These are phyloP conservation scores for Idaea aversata DNA, from an alignment of 2,888 invertebrate species.

Conservation along the genomic window DNA sequence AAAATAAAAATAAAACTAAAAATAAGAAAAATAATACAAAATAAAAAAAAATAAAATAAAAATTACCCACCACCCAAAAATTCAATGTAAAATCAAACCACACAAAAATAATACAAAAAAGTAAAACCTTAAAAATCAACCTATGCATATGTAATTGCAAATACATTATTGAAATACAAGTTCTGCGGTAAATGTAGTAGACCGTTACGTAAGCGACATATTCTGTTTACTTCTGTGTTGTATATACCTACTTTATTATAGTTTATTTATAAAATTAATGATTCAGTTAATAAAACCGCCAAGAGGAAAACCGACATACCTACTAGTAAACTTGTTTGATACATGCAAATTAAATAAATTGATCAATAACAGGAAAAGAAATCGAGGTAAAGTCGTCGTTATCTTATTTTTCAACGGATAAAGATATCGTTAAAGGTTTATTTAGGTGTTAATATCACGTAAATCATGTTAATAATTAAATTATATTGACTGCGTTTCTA, in stretches of 20 bases:
- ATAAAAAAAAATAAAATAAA: too few relatives aligned
- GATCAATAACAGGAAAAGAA: conserved; percentile 54
- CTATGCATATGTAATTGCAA: too few relatives aligned
- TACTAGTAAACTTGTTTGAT: conserved; percentile 35
- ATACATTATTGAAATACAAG: too few relatives aligned
- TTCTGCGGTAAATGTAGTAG: background rate
- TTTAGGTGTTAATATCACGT: background rate
- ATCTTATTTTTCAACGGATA: background rate
- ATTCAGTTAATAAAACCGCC: conserved; percentile 24
- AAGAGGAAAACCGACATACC: conserved; percentile 40
- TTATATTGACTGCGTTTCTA: background rate
- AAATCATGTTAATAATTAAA: background rate
- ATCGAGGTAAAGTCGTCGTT: conserved; percentile 36
- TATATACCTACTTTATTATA: background rate
- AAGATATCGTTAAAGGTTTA: background rate
- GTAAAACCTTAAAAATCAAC: too few relatives aligned
- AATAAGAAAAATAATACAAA: too few relatives aligned
- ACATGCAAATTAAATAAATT: conserved; percentile 35
- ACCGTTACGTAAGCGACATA: background rate
- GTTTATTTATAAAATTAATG: conserved; percentile 26
- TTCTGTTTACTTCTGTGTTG: too few relatives aligned
- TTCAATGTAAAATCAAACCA: too few relatives aligned
- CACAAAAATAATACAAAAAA: too few relatives aligned
- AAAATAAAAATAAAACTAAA: too few relatives aligned
- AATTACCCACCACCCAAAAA: too few relatives aligned